Percentiles rank a stretch among this genome's conserved stretches.
Conservation (phyloP, 2,113 vertebrate species). For the Neodontobutis hainanensis region DNA sequence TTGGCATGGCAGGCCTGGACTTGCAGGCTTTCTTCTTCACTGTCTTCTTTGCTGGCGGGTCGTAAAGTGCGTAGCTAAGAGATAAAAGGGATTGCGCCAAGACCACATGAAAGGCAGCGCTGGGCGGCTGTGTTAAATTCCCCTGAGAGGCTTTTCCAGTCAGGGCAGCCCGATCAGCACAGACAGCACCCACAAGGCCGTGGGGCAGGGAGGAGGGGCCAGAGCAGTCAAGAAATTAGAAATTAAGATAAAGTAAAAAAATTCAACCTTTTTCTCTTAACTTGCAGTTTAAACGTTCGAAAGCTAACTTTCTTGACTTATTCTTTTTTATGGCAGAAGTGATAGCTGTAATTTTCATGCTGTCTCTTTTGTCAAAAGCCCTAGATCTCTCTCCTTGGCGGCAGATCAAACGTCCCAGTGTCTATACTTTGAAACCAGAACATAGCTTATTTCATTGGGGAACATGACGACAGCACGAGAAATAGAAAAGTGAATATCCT, state of each 20-base stretch:
- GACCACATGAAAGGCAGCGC: conserved; percentile 77
- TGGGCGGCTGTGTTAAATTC: conserved; percentile 73
- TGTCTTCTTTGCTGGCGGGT: conserved; percentile 60
- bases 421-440: conserved; percentile 58
- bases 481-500: conserved; percentile 69
- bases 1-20: conserved; percentile 68
- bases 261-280: no score
- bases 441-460: conserved; percentile 59
- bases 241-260: conserved; percentile 40
- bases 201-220: conserved; percentile 62
- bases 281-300: no score
- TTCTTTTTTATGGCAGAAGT: neutral
- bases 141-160: conserved; percentile 76
- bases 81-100: conserved; percentile 74
- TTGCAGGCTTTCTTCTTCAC: conserved; percentile 50
- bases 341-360: neutral
- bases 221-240: conserved; percentile 48
- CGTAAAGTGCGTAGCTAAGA: conserved; percentile 68
- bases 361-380: conserved; percentile 15
- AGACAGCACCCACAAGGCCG: conserved; percentile 66
- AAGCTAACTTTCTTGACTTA: neutral
- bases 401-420: conserved; percentile 46
- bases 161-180: conserved; percentile 61
- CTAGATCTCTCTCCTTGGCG: neutral
- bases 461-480: conserved; percentile 66